Percentiles rank a stretch among this genome's conserved stretches.
Conservation (phyloP, 2,797 vertebrate species). For the Trachops cirrhosus region DNA sequence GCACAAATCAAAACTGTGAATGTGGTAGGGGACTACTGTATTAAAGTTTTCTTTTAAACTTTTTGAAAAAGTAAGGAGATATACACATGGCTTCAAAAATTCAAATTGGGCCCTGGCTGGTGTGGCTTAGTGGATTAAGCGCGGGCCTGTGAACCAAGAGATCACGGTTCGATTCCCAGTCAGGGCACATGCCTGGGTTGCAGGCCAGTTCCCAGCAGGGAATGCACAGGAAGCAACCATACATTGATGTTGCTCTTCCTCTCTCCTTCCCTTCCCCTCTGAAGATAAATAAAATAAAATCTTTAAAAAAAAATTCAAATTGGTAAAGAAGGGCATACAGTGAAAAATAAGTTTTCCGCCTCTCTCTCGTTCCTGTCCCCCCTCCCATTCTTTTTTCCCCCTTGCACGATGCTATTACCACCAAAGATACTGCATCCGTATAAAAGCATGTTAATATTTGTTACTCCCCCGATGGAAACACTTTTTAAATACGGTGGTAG, state of each 20-base stretch:
- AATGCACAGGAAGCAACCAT: too few species aligned
- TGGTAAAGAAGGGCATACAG: background rate
- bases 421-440: background rate
- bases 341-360: background rate
- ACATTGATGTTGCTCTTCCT: too few species aligned
- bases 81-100: background rate
- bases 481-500: background rate
- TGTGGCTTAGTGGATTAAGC: too few species aligned
- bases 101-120: background rate
- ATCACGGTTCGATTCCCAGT: too few species aligned
- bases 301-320: background rate
- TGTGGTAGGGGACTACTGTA: background rate
- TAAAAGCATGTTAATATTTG: background rate
- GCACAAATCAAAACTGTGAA: background rate
- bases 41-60: background rate
- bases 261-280: too few species aligned
- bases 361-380: background rate
- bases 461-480: background rate
- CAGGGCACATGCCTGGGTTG: too few species aligned
- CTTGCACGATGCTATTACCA: background rate
- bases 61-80: background rate
- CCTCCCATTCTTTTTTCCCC: background rate
- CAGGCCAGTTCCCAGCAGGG: too few species aligned
- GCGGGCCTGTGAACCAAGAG: too few species aligned
- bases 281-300: too few species aligned